Evolutionary conservation across 2,888 invertebrate species (phyloP).

Genomic region (Leucophenga maculata): DNA sequence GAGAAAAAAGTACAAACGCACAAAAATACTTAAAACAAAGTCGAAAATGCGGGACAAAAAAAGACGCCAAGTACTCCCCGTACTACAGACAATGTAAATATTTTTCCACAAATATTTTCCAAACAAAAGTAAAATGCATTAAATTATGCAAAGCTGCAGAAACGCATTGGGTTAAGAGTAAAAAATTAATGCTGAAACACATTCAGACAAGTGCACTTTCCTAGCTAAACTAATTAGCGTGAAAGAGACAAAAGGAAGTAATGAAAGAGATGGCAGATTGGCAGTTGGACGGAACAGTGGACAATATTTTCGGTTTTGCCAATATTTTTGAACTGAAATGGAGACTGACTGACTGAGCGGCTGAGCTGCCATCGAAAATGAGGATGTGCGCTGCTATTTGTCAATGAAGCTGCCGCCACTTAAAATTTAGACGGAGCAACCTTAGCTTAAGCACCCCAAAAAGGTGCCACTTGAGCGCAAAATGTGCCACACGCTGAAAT

Average conservation of each 20-base stretch:
- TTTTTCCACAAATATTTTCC: no score
- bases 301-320: background rate
- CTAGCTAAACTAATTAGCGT: conserved; percentile 12
- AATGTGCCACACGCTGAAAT: background rate
- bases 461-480: background rate
- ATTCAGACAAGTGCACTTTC: background rate
- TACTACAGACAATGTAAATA: conserved; percentile 30
- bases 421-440: conserved; percentile 48
- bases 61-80: background rate
- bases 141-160: conserved; percentile 52
- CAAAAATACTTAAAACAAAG: conserved; percentile 7
- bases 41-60: no score
- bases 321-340: no score
- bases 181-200: background rate
- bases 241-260: conserved; percentile 14
- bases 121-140: conserved; percentile 48
- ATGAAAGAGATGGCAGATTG: conserved; percentile 32
- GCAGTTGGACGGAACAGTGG: background rate
- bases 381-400: conserved; percentile 31
- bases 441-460: background rate
- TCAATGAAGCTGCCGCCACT: conserved; percentile 50
- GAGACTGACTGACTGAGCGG: no score
- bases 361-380: background rate
- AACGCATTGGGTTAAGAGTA: background rate
- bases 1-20: conserved; percentile 10